Conservation (phyloP, 2,797 vertebrate genomes). For the Siniperca scherzeri region DNA sequence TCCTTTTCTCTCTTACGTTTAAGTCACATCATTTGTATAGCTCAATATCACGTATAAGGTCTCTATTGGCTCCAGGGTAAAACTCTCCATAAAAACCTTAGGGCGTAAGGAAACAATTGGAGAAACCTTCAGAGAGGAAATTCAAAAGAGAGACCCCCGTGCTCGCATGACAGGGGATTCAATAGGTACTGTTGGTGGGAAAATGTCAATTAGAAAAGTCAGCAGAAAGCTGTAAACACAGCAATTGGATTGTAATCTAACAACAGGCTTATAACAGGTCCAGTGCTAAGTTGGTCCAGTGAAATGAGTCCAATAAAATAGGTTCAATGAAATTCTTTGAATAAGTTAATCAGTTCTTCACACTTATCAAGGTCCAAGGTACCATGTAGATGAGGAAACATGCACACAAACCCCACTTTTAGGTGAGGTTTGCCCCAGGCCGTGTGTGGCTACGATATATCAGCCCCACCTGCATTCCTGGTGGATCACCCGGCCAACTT, state of each 20-base stretch:
- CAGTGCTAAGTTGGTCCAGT: not conserved
- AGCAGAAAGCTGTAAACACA: not conserved
- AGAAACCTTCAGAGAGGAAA: not conserved
- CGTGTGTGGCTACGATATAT: slow-evolving; percentile 36
- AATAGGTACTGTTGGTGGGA: not conserved
- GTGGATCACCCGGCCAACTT: slow-evolving; percentile 58
- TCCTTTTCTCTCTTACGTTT: slow-evolving; percentile 19
- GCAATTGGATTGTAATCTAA: not conserved
- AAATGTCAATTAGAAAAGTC: not conserved
- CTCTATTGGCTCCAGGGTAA: not conserved
- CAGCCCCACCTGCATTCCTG: slow-evolving; percentile 61
- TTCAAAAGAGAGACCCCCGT: not conserved
- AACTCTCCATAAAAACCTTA: not conserved
- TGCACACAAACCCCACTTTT: slow-evolving; percentile 28
- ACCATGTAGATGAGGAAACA: slow-evolving; percentile 11
- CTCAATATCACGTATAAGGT: not conserved
- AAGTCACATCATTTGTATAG: not conserved
- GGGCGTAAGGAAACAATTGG: rapidly evolving
- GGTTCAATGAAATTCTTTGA: not conserved
- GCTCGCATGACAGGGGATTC: not conserved
- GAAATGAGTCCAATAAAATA: not conserved
- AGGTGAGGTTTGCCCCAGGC: slow-evolving; percentile 48
- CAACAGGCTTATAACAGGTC: not conserved
- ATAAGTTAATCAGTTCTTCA: not conserved
- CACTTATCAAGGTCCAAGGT: not conserved